Conservation (phyloP, 2,797 vertebrate species). For the Tiaroga cobitis region DNA sequence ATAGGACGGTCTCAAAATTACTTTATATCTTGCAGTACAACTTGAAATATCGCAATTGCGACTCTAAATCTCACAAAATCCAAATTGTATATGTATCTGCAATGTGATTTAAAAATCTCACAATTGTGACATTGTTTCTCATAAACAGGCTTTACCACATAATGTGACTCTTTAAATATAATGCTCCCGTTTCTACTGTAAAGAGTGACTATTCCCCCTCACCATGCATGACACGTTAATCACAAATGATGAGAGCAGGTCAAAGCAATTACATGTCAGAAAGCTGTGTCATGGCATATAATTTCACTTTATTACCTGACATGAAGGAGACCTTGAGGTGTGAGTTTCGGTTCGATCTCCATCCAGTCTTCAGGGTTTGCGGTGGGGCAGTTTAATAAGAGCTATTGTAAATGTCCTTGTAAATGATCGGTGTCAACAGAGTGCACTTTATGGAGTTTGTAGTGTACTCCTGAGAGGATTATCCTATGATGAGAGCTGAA, state of each 20-base stretch:
- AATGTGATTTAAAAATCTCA: neutral
- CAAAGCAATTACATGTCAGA: constrained; percentile 76
- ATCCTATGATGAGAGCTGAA: constrained; percentile 33
- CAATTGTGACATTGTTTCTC: neutral
- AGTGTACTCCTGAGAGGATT: constrained; percentile 21
- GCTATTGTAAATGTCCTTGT: constrained; percentile 69
- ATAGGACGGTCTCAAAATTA: neutral
- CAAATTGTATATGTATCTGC: neutral
- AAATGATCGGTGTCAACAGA: constrained; percentile 66
- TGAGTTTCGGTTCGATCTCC: constrained; percentile 13
- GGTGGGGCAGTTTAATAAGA: constrained; percentile 66
- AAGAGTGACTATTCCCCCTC: constrained; percentile 8
- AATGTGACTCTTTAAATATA: neutral
- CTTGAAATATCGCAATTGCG: neutral
- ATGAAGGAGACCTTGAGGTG: constrained; percentile 78
- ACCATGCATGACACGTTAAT: constrained; percentile 51
- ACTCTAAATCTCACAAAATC: neutral
- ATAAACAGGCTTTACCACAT: neutral
- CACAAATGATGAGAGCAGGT: constrained; percentile 67
- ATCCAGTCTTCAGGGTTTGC: constrained; percentile 48
- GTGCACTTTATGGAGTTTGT: constrained; percentile 45
- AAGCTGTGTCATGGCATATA: constrained; percentile 74
- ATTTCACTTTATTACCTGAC: constrained; percentile 72
- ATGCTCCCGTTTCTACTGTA: neutral
- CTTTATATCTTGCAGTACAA: neutral